Percentiles rank a stretch among this genome's conserved stretches.
phyloP scores from a whole-genome alignment of 2,888 invertebrate genomes.

The Agrotis clavis region DNA sequence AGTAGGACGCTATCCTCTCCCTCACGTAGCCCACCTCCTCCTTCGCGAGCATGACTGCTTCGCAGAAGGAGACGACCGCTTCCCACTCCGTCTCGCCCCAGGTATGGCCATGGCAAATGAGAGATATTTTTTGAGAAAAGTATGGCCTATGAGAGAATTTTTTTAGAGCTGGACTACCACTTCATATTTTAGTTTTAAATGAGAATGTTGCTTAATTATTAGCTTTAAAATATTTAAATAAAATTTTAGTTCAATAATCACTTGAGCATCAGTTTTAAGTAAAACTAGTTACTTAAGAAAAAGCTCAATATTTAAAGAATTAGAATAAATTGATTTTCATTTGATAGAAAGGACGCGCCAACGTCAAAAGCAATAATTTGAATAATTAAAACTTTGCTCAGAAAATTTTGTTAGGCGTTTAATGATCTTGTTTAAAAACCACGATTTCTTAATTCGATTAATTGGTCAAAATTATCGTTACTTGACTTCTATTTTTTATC shows the following conservation, averaged over 20 bases:
- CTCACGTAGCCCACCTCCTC: no score
- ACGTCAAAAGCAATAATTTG: slow-evolving; percentile 52
- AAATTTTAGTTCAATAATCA: background rate
- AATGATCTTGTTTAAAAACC: slow-evolving; percentile 48
- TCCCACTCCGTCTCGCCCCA: no score
- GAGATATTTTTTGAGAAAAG: no score
- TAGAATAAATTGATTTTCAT: slow-evolving; percentile 8
- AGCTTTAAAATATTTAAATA: background rate
- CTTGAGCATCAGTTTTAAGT: background rate
- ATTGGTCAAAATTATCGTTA: slow-evolving; percentile 36
- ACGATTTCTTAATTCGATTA: slow-evolving; percentile 37
- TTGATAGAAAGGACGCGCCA: slow-evolving; percentile 36
- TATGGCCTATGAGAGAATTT: no score
- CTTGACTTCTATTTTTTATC: slow-evolving; percentile 25
- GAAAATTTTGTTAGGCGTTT: slow-evolving; percentile 60
- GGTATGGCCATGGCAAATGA: no score
- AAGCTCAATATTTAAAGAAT: slow-evolving; percentile 10
- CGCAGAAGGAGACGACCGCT: no score
- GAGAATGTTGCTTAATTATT: background rate
- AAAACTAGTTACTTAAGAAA: background rate
- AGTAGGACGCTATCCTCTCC: no score
- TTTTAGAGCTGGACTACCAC: background rate
- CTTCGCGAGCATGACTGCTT: no score
- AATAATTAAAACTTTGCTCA: slow-evolving; percentile 61
- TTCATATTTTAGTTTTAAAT: background rate